A percentile compares a stretch with the other conserved stretches of the same genome.
These are phyloP conservation scores for Eucidaris tribuloides DNA, from an alignment of 35 echinoderm and acorn worm genomes.

Conservation along the genomic window DNA sequence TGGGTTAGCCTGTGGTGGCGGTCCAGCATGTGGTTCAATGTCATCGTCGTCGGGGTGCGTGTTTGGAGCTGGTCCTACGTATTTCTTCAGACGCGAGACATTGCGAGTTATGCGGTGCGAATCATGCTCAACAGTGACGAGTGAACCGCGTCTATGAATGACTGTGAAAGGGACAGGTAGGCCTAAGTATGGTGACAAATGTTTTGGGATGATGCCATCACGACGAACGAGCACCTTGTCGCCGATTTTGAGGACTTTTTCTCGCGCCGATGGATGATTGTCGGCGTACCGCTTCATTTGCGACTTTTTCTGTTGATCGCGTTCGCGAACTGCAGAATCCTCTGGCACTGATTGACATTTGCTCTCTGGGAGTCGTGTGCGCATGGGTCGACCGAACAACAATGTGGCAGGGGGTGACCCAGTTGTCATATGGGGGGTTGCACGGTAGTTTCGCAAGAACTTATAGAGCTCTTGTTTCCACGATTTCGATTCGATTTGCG, in stretches of 20 bases:
- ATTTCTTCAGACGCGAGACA: no score
- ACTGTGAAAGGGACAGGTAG: no score
- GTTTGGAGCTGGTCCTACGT: no score
- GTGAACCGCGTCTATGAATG: no score
- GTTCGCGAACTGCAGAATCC: background rate
- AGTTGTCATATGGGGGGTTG: constrained; percentile 64
- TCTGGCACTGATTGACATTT: background rate
- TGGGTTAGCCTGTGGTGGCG: no score
- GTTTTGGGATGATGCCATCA: background rate
- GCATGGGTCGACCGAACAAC: constrained; percentile 9
- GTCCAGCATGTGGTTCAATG: no score
- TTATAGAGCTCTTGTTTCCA: constrained; percentile 40
- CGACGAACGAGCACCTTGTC: constrained; percentile 11
- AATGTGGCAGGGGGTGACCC: constrained; percentile 36
- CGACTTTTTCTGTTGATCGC: background rate
- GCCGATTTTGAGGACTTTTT: background rate
- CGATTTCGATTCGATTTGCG: constrained; percentile 16
- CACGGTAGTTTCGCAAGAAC: constrained; percentile 63
- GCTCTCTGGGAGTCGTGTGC: constrained; percentile 12
- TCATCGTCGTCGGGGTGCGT: no score
- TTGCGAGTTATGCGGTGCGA: no score
- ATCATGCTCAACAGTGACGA: no score
- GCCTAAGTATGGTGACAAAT: background rate
- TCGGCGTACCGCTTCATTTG: constrained; percentile 24
- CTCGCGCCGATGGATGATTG: background rate